phyloP scores from a whole-genome alignment of 2,797 vertebrate genomes.

The Aselliscus stoliczkanus region DNA sequence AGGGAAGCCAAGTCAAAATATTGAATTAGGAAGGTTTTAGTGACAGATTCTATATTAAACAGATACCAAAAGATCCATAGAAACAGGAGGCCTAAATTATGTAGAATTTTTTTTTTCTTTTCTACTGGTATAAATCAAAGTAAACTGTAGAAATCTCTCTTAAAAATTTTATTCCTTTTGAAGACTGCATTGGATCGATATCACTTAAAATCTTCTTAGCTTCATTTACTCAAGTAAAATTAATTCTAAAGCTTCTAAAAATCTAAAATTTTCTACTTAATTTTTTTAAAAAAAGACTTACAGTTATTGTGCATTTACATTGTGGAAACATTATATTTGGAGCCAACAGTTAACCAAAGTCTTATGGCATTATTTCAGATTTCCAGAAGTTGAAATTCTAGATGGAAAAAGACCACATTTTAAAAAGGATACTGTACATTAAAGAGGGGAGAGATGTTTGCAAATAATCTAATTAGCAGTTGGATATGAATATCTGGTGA shows the following conservation, averaged over 20 bases:
- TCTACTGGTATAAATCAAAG: background rate
- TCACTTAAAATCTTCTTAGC: background rate
- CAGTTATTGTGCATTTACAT: background rate
- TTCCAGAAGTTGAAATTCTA: background rate
- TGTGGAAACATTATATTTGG: background rate
- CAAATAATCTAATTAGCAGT: background rate
- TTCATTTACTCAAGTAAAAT: slow-evolving; percentile 24
- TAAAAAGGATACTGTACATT: background rate
- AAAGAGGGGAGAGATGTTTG: background rate
- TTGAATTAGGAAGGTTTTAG: slow-evolving; percentile 38
- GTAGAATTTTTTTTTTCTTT: slow-evolving; percentile 9
- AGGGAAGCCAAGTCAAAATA: slow-evolving; percentile 50
- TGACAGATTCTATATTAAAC: slow-evolving; percentile 45
- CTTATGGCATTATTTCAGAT: background rate
- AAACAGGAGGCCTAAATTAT: slow-evolving; percentile 11
- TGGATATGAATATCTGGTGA: background rate
- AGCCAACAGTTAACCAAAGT: background rate
- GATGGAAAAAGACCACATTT: background rate
- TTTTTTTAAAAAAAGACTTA: background rate
- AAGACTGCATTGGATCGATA: background rate
- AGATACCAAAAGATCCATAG: background rate
- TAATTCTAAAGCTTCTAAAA: background rate
- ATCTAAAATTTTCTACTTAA: background rate
- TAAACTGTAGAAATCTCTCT: background rate
- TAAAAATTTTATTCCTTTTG: background rate